Evolutionary conservation across 2,797 vertebrate genomes (phyloP).

Genomic region (Kryptopterus vitreolus): DNA sequence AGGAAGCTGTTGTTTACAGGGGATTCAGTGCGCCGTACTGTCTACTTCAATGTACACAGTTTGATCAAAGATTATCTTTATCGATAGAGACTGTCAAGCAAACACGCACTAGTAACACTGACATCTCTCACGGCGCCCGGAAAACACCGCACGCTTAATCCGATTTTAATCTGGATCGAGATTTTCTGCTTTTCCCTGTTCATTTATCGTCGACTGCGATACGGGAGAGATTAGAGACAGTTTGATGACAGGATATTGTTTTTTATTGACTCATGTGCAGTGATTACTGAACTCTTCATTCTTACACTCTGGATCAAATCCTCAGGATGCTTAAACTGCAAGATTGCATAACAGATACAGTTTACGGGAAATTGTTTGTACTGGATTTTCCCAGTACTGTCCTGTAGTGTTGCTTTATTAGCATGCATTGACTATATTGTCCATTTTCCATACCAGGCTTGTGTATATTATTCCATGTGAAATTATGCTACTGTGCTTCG

Average conservation of each 20-base stretch:
- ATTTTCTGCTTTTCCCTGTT: neutral
- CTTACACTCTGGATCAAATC: neutral
- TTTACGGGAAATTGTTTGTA: neutral
- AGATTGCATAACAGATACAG: neutral
- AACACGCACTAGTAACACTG: conserved; percentile 64
- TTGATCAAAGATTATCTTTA: conserved; percentile 71
- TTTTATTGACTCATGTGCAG: neutral
- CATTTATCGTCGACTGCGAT: neutral
- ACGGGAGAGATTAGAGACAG: neutral
- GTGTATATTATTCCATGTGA: neutral
- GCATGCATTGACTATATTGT: neutral
- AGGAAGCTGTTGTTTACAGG: conserved; percentile 64
- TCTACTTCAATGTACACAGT: conserved; percentile 68
- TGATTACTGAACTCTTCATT: neutral
- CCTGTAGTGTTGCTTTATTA: neutral
- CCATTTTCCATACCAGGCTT: neutral
- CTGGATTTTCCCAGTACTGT: neutral
- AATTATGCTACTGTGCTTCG: neutral
- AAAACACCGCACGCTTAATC: neutral
- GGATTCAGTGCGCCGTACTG: conserved; percentile 51
- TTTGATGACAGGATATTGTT: neutral
- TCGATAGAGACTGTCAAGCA: conserved; percentile 69
- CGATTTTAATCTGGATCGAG: neutral
- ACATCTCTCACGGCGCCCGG: conserved; percentile 16
- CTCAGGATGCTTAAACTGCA: neutral